Evolutionary conservation across 53 echinoderm and acorn worm species (phyloP).

Genomic region (Stichopus horrens): DNA sequence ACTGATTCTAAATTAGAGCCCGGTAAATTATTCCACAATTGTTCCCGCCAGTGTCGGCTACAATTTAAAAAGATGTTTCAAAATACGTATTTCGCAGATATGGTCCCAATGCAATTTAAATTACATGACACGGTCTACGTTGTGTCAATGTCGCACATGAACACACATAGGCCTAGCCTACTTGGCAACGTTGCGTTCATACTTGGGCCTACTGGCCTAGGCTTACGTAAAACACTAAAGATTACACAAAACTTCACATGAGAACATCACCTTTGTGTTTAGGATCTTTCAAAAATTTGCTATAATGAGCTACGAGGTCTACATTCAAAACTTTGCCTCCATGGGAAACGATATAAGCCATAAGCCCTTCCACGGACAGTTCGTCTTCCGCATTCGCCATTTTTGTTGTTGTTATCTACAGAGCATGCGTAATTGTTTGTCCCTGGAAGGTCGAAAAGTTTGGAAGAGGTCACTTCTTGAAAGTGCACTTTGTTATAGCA

Average conservation of each 20-base stretch:
- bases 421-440: neutral
- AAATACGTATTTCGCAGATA: neutral
- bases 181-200: too few relatives aligned
- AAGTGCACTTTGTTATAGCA: too few relatives aligned
- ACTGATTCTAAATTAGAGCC: too few relatives aligned
- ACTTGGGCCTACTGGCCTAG: too few relatives aligned
- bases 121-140: too few relatives aligned
- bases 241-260: neutral
- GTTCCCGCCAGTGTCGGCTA: too few relatives aligned
- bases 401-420: conserved; percentile 18
- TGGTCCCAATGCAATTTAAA: neutral
- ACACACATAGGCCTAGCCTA: too few relatives aligned
- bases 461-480: neutral
- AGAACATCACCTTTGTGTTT: conserved; percentile 28
- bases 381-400: conserved; percentile 47
- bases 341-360: neutral
- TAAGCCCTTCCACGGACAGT: neutral
- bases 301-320: conserved; percentile 7
- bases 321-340: conserved; percentile 35
- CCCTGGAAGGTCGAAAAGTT: conserved; percentile 1
- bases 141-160: too few relatives aligned
- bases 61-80: neutral
- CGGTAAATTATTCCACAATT: too few relatives aligned
- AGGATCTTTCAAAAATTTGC: conserved; percentile 1
- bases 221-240: too few relatives aligned